These are phyloP conservation scores for Poeciliopsis retropinna DNA, from an alignment of 2,113 vertebrate genomes.

Conservation along the genomic window DNA sequence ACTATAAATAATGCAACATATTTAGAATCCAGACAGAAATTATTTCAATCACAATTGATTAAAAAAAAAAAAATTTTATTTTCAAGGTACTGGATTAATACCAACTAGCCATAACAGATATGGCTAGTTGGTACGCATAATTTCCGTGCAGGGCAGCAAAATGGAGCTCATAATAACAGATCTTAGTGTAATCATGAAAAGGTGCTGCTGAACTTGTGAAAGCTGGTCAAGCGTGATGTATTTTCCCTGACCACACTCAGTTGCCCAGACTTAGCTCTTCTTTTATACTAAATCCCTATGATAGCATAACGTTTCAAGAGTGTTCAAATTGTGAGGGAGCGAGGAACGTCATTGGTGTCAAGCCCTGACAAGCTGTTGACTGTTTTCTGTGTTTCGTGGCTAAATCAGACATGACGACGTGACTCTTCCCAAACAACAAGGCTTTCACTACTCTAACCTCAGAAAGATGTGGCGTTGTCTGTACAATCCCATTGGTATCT, in stretches of 20 bases:
- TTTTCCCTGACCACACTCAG: background rate
- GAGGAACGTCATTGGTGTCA: conserved; percentile 65
- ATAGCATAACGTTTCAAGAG: conserved; percentile 27
- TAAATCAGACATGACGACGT: background rate
- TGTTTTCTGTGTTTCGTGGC: conserved; percentile 3
- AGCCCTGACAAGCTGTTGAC: conserved; percentile 22
- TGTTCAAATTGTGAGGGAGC: conserved; percentile 48
- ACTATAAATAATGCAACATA: background rate
- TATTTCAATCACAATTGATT: no score
- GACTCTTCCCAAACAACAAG: conserved; percentile 13
- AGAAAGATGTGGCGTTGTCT: background rate
- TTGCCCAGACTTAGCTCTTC: conserved; percentile 10
- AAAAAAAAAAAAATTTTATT: no score
- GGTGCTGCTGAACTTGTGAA: conserved; percentile 14
- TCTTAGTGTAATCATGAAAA: background rate
- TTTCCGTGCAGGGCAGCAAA: background rate
- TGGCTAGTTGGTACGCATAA: no score
- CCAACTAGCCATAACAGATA: background rate
- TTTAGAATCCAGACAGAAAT: no score
- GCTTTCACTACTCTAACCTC: background rate
- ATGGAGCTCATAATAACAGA: background rate
- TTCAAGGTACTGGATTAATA: no score
- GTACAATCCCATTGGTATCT: conserved; percentile 9
- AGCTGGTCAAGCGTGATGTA: conserved; percentile 10
- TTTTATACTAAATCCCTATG: conserved; percentile 16